These are phyloP conservation scores for Choloepus didactylus DNA, from an alignment of 2,797 vertebrate species.

Conservation along the genomic window DNA sequence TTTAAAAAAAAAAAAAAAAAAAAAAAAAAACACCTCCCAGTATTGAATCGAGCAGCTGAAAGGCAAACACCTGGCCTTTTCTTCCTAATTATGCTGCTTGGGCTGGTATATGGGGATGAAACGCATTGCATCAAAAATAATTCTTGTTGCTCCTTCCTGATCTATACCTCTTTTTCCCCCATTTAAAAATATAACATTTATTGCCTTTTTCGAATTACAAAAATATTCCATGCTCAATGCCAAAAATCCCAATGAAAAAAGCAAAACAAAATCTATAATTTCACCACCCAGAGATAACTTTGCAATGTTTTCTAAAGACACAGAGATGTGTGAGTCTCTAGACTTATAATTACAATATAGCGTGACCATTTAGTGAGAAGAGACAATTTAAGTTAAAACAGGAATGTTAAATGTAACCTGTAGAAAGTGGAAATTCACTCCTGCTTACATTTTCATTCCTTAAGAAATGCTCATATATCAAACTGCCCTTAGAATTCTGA, in stretches of 20 bases:
- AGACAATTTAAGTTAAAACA: conserved; percentile 66
- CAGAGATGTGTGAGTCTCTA: conserved; percentile 50
- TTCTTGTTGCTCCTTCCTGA: conserved; percentile 61
- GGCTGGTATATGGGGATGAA: conserved; percentile 47
- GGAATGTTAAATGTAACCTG: conserved; percentile 59
- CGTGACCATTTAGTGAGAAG: conserved; percentile 50
- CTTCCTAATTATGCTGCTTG: conserved; percentile 68
- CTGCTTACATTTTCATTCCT: conserved; percentile 41
- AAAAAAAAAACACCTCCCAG: neutral
- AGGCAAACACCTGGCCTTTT: conserved; percentile 74
- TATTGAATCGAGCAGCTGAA: conserved; percentile 58
- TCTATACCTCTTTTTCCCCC: neutral
- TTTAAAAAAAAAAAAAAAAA: conserved; percentile 34
- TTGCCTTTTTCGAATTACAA: conserved; percentile 66
- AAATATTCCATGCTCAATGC: conserved; percentile 67
- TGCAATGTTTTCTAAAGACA: conserved; percentile 67
- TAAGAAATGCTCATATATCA: conserved; percentile 60
- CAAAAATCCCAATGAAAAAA: conserved; percentile 65
- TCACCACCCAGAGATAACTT: conserved; percentile 63
- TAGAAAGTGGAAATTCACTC: conserved; percentile 56
- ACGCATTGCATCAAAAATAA: conserved; percentile 58
- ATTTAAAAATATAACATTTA: conserved; percentile 48
- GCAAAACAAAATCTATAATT: conserved; percentile 64
- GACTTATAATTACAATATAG: conserved; percentile 68
- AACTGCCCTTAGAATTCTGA: conserved; percentile 61